phyloP scores from a whole-genome alignment of 2,113 vertebrate species.

The Sigmodon hispidus region DNA sequence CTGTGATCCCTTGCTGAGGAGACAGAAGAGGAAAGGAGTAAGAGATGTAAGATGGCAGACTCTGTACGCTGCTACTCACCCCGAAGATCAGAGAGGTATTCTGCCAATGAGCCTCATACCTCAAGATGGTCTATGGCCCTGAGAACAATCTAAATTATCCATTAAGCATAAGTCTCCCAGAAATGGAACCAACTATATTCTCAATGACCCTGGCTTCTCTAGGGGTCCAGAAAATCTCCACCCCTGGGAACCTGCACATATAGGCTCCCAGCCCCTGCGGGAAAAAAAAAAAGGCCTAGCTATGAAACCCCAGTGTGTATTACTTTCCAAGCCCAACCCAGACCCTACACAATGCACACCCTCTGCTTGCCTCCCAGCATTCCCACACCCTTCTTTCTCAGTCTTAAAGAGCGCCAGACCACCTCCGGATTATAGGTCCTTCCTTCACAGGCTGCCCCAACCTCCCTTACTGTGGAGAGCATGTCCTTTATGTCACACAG shows the following conservation, averaged over 20 bases:
- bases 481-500: neutral
- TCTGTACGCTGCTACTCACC: neutral
- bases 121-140: neutral
- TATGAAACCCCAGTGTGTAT: neutral
- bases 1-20: neutral
- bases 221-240: neutral
- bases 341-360: no score
- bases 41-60: neutral
- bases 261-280: neutral
- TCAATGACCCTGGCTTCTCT: neutral
- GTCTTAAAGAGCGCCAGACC: neutral
- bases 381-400: conserved; percentile 35
- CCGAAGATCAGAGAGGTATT: neutral
- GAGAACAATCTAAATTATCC: neutral
- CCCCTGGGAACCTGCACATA: no score
- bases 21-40: neutral
- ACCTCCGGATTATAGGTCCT: neutral
- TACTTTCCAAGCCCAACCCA: neutral
- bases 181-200: neutral
- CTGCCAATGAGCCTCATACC: neutral
- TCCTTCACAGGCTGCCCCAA: neutral
- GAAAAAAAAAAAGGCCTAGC: neutral
- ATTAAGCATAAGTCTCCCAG: neutral
- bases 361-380: neutral
- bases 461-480: neutral